phyloP scores from a whole-genome alignment of 2,888 invertebrate species.

The Girardia tigrina region DNA sequence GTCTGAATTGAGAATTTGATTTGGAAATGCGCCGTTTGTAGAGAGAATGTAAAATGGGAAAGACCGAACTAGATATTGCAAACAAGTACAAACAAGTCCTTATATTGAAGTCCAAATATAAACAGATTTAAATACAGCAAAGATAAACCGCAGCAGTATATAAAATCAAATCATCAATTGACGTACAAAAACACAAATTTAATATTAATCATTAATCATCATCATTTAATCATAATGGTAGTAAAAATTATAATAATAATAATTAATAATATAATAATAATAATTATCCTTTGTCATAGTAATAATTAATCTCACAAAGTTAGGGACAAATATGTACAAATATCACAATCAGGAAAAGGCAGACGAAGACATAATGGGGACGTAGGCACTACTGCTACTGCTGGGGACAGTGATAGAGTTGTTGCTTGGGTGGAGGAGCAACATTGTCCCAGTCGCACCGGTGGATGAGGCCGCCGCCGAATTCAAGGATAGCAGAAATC shows the following conservation, averaged over 20 bases:
- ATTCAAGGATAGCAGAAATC: slow-evolving; percentile 8
- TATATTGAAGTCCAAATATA: no score
- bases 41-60: no score
- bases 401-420: slow-evolving; percentile 2
- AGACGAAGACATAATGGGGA: neutral
- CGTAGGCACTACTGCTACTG: neutral
- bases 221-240: neutral
- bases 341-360: slow-evolving; percentile 17
- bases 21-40: no score
- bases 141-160: no score
- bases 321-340: neutral
- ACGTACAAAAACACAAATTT: no score
- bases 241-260: neutral
- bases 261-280: neutral
- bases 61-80: no score
- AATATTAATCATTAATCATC: no score
- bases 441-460: neutral
- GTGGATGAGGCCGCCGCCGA: neutral
- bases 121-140: no score
- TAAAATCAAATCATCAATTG: no score
- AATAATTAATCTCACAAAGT: neutral
- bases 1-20: no score
- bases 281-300: neutral
- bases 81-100: no score
- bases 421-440: slow-evolving; percentile 7